Conservation (phyloP, 2,113 vertebrate species). For the Emberiza fucata region DNA sequence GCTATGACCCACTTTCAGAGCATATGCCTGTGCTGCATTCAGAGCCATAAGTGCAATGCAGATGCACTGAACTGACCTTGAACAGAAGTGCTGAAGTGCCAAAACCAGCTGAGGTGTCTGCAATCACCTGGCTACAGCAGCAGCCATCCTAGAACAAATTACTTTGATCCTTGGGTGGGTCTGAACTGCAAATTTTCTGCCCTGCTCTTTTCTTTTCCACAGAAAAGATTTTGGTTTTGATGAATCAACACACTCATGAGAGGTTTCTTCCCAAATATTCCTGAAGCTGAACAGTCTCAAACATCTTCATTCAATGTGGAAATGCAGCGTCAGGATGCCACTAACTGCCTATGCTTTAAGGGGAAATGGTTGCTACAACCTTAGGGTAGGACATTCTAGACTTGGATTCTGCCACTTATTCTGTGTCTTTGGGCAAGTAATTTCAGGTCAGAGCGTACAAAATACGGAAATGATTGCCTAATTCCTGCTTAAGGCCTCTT, state of each 20-base stretch:
- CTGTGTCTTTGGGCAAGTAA: neutral
- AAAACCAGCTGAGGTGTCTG: neutral
- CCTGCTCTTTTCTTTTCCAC: neutral
- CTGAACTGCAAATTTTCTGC: neutral
- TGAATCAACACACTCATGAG: neutral
- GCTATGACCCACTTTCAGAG: constrained; percentile 7
- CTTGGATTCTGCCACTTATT: neutral
- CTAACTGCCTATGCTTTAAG: neutral
- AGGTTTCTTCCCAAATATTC: neutral
- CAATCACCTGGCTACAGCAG: neutral
- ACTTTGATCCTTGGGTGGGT: neutral
- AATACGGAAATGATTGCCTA: neutral
- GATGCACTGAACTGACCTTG: neutral
- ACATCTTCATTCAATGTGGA: neutral
- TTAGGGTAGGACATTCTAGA: neutral
- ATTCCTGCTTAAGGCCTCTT: neutral
- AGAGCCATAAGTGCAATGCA: neutral
- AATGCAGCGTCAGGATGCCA: neutral
- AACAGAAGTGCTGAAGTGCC: neutral
- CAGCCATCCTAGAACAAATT: neutral
- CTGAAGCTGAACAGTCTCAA: neutral
- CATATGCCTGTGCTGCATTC: neutral
- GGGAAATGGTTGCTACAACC: neutral
- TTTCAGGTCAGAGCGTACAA: neutral
- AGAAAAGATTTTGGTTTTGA: neutral